Percentiles rank a stretch among this genome's conserved stretches.
Conservation (phyloP, 2,113 vertebrate species). For the Takifugu flavidus region DNA sequence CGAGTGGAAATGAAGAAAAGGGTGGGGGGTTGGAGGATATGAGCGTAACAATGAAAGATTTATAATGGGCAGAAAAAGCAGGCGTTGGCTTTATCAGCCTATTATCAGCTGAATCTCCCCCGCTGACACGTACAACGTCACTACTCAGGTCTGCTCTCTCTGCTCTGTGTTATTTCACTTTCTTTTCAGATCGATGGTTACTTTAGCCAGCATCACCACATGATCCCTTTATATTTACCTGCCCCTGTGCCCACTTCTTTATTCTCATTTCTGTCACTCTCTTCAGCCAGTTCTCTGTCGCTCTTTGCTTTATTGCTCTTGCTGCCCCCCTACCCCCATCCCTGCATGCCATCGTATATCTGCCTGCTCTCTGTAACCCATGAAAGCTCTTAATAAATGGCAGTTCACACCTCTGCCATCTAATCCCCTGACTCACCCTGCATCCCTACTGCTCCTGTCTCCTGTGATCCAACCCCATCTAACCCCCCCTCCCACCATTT, state of each 20-base stretch:
- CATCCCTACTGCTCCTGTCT: constrained; percentile 9
- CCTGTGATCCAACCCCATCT: background rate
- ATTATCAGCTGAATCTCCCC: constrained; percentile 69
- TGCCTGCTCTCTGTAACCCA: constrained; percentile 25
- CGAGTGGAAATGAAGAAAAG: constrained; percentile 20
- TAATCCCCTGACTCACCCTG: background rate
- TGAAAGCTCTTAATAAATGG: constrained; percentile 70
- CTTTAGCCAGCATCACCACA: constrained; percentile 4
- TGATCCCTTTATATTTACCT: constrained; percentile 21
- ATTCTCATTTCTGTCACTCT: constrained; percentile 30
- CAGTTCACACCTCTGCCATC: constrained; percentile 26
- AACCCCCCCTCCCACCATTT: background rate
- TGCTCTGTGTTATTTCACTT: constrained; percentile 17
- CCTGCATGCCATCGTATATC: constrained; percentile 34
- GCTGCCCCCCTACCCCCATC: background rate
- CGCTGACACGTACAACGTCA: constrained; percentile 46
- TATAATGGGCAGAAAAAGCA: constrained; percentile 60
- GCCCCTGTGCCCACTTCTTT: constrained; percentile 25
- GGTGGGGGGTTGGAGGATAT: constrained; percentile 21
- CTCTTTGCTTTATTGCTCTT: background rate
- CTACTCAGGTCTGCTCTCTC: constrained; percentile 38
- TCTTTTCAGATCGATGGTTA: constrained; percentile 44
- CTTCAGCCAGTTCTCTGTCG: background rate
- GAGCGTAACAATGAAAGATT: constrained; percentile 69
- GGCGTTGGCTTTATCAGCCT: constrained; percentile 61